A percentile compares a stretch with the other conserved stretches of the same genome.
Conservation (phyloP, 1,140 invertebrate species). For the Euura saliciscinereae region DNA sequence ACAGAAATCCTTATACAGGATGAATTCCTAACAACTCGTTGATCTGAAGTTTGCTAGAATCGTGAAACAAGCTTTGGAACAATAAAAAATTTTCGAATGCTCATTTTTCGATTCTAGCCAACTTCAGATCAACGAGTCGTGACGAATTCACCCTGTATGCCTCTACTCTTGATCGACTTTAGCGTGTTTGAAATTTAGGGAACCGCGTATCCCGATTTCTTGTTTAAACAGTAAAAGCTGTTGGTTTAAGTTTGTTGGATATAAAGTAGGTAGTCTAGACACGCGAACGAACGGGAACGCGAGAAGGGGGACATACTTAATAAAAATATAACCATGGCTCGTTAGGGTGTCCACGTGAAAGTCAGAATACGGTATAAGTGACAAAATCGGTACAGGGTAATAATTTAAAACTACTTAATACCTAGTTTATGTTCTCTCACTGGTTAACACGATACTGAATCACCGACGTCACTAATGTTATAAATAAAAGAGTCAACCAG, state of each 20-base stretch:
- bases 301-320: background rate
- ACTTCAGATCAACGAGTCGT: too few species aligned
- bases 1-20: too few species aligned
- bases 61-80: too few species aligned
- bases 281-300: background rate
- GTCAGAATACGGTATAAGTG: background rate
- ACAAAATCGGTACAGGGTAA: background rate
- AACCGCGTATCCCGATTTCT: background rate
- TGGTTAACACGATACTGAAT: background rate
- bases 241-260: background rate
- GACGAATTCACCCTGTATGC: too few species aligned
- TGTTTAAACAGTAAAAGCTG: background rate
- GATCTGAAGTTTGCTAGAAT: too few species aligned
- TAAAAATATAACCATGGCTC: background rate
- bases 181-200: too few species aligned
- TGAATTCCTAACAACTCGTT: too few species aligned
- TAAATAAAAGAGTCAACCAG: background rate
- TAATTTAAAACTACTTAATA: slow-evolving; percentile 1
- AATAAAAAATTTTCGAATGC: too few species aligned
- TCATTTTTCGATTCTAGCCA: too few species aligned
- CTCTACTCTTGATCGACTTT: too few species aligned
- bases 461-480: background rate
- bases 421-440: background rate
- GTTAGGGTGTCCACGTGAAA: background rate
- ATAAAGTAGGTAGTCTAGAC: background rate